phyloP scores from a whole-genome alignment of 2,888 invertebrate genomes.

The Hydrotaea diabolus region DNA sequence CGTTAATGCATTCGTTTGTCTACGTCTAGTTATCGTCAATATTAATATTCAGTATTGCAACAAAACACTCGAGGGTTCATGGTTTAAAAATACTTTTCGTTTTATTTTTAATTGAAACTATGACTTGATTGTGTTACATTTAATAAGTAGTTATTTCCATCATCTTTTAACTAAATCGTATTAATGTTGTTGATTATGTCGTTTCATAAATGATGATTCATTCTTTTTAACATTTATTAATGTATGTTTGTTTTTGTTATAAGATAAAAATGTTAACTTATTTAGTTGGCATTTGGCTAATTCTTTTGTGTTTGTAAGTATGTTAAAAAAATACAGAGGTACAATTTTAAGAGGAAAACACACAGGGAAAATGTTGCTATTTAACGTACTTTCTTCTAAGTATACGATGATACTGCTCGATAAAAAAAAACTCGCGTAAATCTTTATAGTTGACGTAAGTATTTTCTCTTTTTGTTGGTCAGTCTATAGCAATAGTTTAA shows the following conservation, averaged over 20 bases:
- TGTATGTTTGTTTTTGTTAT: neutral
- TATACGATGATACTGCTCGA: no score
- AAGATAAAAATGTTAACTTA: constrained; percentile 47
- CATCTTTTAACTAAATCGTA: neutral
- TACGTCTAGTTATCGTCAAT: no score
- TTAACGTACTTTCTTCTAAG: constrained; percentile 25
- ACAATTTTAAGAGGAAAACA: neutral
- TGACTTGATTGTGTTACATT: constrained; percentile 14
- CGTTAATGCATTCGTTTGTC: no score
- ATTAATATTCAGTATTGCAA: no score
- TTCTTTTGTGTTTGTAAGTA: neutral
- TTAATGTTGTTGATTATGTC: constrained; percentile 14
- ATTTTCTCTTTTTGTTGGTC: neutral
- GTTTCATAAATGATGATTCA: neutral
- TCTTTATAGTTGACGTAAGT: neutral
- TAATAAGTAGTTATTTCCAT: neutral
- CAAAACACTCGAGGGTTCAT: neutral
- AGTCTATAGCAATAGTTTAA: no score
- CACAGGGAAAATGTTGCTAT: neutral
- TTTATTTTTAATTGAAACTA: constrained; percentile 24
- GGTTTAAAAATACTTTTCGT: neutral
- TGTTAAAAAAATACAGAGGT: constrained; percentile 19
- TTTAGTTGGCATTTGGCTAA: constrained; percentile 47
- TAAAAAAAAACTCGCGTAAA: neutral
- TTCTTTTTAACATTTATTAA: neutral